phyloP scores from a whole-genome alignment of 2,888 invertebrate genomes.

The Sinopyrophorus schimmeli region DNA sequence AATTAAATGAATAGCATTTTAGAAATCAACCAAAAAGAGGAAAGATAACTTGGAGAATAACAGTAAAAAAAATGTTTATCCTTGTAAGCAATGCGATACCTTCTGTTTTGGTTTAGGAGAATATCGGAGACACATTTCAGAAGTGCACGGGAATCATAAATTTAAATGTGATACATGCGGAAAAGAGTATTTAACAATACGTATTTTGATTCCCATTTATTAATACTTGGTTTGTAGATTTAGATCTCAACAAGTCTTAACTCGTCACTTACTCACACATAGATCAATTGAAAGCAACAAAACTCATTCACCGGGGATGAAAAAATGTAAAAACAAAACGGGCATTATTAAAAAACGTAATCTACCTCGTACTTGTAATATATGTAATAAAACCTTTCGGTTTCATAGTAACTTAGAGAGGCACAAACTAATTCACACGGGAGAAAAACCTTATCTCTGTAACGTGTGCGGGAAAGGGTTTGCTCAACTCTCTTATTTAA shows the following conservation, averaged over 20 bases:
- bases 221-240: conserved; percentile 20
- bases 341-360: conserved; percentile 37
- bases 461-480: conserved; percentile 43
- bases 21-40: conserved; percentile 14
- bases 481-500: conserved; percentile 40
- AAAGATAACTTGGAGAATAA: conserved; percentile 8
- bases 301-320: conserved; percentile 7
- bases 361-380: conserved; percentile 41
- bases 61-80: conserved; percentile 26
- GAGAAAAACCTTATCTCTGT: conserved; percentile 42
- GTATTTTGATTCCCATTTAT: neutral
- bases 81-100: conserved; percentile 35
- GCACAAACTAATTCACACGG: conserved; percentile 46
- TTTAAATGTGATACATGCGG: conserved; percentile 33
- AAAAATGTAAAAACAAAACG: conserved; percentile 31
- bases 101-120: conserved; percentile 34
- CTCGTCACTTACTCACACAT: conserved; percentile 26
- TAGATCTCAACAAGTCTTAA: conserved; percentile 25
- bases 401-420: conserved; percentile 45
- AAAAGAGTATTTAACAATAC: conserved; percentile 23
- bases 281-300: neutral
- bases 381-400: conserved; percentile 46
- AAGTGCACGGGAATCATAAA: conserved; percentile 26
- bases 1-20: neutral
- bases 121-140: conserved; percentile 34